phyloP scores from a whole-genome alignment of 2,888 invertebrate species.

The Criorhina ranunculi region DNA sequence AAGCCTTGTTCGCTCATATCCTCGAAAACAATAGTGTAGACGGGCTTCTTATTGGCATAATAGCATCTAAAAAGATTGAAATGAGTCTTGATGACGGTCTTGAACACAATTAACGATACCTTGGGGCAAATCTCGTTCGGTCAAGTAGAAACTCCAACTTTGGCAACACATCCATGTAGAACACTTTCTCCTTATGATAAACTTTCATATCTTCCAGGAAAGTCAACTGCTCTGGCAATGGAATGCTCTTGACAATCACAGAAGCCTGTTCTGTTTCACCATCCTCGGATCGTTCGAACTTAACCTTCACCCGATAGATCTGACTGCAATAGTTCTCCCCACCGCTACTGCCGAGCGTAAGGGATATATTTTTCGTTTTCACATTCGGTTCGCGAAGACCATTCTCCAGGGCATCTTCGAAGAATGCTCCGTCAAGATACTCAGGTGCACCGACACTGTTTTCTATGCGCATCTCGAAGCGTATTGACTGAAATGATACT shows the following conservation, averaged over 20 bases:
- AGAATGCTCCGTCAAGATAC: slow-evolving; percentile 79
- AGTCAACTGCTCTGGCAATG: slow-evolving; percentile 74
- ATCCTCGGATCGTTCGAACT: slow-evolving; percentile 62
- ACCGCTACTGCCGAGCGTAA: slow-evolving; percentile 79
- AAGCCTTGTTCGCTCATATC: slow-evolving; percentile 84
- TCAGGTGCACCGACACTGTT: slow-evolving; percentile 64
- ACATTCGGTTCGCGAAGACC: slow-evolving; percentile 78
- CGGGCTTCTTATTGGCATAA: slow-evolving; percentile 78
- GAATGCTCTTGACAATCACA: slow-evolving; percentile 80
- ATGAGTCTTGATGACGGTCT: no score
- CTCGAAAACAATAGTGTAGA: slow-evolving; percentile 81
- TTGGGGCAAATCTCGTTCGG: slow-evolving; percentile 58
- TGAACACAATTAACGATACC: no score
- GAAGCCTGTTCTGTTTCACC: slow-evolving; percentile 12
- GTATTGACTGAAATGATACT: not conserved
- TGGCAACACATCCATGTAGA: slow-evolving; percentile 83
- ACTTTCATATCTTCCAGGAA: slow-evolving; percentile 83
- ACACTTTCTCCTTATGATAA: slow-evolving; percentile 84
- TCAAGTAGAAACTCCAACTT: slow-evolving; percentile 83
- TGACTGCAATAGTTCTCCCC: slow-evolving; percentile 83
- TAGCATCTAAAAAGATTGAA: no score
- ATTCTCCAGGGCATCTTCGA: slow-evolving; percentile 80
- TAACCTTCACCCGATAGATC: slow-evolving; percentile 80
- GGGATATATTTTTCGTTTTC: slow-evolving; percentile 74
- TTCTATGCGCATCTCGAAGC: slow-evolving; percentile 27